Evolutionary conservation across 2,797 vertebrate genomes (phyloP).

Genomic region (Scarus forsteni): DNA sequence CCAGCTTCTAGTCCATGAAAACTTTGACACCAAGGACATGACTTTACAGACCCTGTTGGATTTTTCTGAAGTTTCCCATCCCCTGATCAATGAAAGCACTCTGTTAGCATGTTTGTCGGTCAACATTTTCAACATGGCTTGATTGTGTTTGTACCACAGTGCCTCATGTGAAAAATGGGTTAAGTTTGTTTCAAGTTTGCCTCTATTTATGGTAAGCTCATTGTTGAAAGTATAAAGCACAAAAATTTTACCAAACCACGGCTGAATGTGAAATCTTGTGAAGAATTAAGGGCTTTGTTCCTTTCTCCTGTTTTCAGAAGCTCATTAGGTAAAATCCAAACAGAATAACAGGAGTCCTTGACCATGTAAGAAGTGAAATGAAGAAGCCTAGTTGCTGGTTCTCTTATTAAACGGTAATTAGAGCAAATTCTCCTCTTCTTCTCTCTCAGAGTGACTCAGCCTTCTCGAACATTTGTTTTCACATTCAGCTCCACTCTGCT

Average conservation of each 20-base stretch:
- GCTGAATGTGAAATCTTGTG: background rate
- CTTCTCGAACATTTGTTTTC: constrained; percentile 16
- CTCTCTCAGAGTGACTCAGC: constrained; percentile 20
- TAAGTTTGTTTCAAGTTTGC: background rate
- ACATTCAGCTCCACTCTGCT: constrained; percentile 10
- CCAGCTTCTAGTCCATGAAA: too few relatives aligned
- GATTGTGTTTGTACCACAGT: too few relatives aligned
- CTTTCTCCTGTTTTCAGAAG: background rate
- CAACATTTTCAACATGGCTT: too few relatives aligned
- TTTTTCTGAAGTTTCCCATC: too few relatives aligned
- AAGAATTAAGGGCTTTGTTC: background rate
- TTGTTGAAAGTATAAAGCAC: background rate
- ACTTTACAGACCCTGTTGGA: too few relatives aligned
- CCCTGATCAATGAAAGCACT: too few relatives aligned
- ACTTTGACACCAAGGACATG: too few relatives aligned
- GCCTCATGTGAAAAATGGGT: too few relatives aligned
- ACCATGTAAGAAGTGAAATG: background rate
- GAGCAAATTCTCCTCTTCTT: background rate
- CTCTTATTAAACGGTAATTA: constrained; percentile 1
- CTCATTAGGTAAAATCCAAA: background rate
- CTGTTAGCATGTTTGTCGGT: too few relatives aligned
- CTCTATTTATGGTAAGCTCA: background rate
- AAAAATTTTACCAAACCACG: background rate
- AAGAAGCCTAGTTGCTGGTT: background rate
- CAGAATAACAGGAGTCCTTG: background rate